Evolutionary conservation across 2,888 invertebrate genomes (phyloP).

Genomic region (Onchidella celtica): DNA sequence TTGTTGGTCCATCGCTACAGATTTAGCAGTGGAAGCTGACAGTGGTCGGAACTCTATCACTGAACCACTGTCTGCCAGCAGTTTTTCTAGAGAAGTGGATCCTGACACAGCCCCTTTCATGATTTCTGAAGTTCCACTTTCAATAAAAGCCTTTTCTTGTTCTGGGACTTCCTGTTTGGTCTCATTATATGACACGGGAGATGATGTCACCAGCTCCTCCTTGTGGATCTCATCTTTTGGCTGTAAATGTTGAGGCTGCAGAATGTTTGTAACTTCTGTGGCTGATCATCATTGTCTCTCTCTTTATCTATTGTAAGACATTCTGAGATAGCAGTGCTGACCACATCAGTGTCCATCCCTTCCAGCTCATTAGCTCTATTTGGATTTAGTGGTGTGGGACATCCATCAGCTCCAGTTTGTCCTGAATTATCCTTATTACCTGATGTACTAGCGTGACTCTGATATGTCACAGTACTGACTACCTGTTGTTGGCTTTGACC

Average conservation of each 20-base stretch:
- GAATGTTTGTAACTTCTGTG: too few relatives aligned
- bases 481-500: background rate
- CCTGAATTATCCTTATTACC: background rate
- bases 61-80: background rate
- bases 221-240: too few relatives aligned
- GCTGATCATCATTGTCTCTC: too few relatives aligned
- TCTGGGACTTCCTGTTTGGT: background rate
- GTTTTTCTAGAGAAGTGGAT: background rate
- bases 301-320: too few relatives aligned
- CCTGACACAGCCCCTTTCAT: slow-evolving; percentile 13
- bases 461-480: too few relatives aligned
- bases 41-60: slow-evolving; percentile 19
- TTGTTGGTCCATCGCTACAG: background rate
- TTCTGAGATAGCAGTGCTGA: too few relatives aligned
- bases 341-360: slow-evolving; percentile 36
- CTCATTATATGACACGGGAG: background rate
- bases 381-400: background rate
- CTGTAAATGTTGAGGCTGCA: too few relatives aligned
- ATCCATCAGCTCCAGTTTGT: background rate
- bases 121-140: background rate
- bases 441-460: background rate
- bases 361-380: slow-evolving; percentile 35
- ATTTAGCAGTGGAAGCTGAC: slow-evolving; percentile 18
- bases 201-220: too few relatives aligned
- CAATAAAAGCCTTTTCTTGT: slow-evolving; percentile 22